These are phyloP conservation scores for Actinia tenebrosa DNA, from an alignment of 64 coral and sea anemone genomes.

Conservation along the genomic window DNA sequence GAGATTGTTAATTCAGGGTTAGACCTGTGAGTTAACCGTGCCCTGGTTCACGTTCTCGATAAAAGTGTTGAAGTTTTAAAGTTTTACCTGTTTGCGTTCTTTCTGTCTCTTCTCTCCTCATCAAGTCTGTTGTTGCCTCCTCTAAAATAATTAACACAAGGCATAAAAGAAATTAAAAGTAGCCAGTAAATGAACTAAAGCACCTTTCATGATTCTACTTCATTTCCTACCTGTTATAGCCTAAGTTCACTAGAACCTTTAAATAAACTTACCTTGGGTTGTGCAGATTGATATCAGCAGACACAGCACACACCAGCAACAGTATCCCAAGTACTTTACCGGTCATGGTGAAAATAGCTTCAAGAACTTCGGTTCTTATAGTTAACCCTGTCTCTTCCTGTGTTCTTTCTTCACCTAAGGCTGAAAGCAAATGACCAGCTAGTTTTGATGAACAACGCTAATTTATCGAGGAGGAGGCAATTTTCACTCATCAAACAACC, in stretches of 20 bases:
- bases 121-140: slow-evolving; percentile 79
- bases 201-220: too few species aligned
- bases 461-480: background rate
- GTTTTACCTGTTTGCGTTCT: slow-evolving; percentile 61
- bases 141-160: slow-evolving; percentile 8
- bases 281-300: slow-evolving; percentile 62
- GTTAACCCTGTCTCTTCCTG: background rate
- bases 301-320: background rate
- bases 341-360: background rate
- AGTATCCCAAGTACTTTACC: background rate
- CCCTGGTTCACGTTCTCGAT: too few species aligned
- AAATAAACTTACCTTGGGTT: slow-evolving; percentile 59
- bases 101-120: slow-evolving; percentile 57
- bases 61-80: too few species aligned
- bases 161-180: background rate
- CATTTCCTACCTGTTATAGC: too few species aligned
- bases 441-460: background rate
- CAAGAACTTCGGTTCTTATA: background rate
- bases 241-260: background rate
- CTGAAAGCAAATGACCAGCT: background rate
- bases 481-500: background rate
- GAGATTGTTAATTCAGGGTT: too few species aligned
- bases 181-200: background rate
- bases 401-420: background rate
- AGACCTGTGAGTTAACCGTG: background rate